phyloP scores from a whole-genome alignment of 2,797 vertebrate species.

The Sternotherus odoratus region DNA sequence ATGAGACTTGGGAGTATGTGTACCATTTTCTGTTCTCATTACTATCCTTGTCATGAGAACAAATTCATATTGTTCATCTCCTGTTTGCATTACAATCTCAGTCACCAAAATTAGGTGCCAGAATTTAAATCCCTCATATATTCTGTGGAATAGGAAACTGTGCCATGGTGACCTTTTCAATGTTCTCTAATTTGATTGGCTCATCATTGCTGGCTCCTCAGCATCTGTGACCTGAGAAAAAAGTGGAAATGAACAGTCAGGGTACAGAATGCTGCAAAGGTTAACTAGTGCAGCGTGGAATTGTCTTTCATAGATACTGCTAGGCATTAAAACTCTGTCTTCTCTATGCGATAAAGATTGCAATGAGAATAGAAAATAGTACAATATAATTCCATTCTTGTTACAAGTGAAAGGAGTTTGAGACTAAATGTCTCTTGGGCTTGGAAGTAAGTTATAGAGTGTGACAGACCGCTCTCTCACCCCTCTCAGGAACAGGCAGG shows the following conservation, averaged over 20 bases:
- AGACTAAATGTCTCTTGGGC: neutral
- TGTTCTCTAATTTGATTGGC: neutral
- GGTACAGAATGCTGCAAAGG: neutral
- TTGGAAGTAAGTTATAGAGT: neutral
- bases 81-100: neutral
- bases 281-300: neutral
- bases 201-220: neutral
- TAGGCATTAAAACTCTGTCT: neutral
- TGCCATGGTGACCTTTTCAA: neutral
- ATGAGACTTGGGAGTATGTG: neutral
- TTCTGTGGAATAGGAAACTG: neutral
- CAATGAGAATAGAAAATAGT: neutral
- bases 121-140: neutral
- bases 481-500: too few species aligned
- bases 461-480: too few species aligned
- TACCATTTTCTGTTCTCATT: neutral
- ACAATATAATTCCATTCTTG: slow-evolving; percentile 22
- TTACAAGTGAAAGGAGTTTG: slow-evolving; percentile 3
- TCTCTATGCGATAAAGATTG: neutral
- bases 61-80: neutral
- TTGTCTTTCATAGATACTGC: neutral
- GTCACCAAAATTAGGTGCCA: neutral
- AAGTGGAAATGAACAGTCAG: neutral
- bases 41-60: neutral
- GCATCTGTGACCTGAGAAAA: neutral